These are phyloP conservation scores for Suillia variegata DNA, from an alignment of 2,888 invertebrate genomes.

Conservation along the genomic window DNA sequence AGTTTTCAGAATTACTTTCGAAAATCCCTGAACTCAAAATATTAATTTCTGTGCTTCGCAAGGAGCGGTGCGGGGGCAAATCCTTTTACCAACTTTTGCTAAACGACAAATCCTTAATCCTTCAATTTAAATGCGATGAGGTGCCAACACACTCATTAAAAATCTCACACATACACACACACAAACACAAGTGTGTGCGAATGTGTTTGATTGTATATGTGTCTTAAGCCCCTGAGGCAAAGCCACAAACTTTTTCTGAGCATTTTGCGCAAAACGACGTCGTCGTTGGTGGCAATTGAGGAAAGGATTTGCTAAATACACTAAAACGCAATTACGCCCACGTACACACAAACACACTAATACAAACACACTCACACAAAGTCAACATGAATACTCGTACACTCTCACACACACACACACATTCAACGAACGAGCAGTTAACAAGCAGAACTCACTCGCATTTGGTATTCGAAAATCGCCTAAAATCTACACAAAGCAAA, in stretches of 20 bases:
- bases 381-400: not conserved
- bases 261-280: too few species aligned
- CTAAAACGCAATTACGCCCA: not conserved
- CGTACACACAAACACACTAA: constrained; percentile 4
- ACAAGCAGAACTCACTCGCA: not conserved
- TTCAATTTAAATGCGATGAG: constrained; percentile 11
- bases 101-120: not conserved
- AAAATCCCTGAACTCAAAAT: too few species aligned
- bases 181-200: not conserved
- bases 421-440: too few species aligned
- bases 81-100: not conserved
- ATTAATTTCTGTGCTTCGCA: too few species aligned
- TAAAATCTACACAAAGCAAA: constrained; percentile 3
- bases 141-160: constrained; percentile 6
- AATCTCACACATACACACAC: constrained; percentile 1
- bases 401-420: too few species aligned
- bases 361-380: constrained; percentile 9
- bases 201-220: not conserved
- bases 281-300: constrained; percentile 11
- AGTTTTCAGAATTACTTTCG: too few species aligned
- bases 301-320: constrained; percentile 22
- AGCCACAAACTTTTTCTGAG: not conserved
- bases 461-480: constrained; percentile 2
- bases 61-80: not conserved
- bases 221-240: too few species aligned